phyloP scores from a whole-genome alignment of 2,888 invertebrate species.

The Cyclophora punctaria region DNA sequence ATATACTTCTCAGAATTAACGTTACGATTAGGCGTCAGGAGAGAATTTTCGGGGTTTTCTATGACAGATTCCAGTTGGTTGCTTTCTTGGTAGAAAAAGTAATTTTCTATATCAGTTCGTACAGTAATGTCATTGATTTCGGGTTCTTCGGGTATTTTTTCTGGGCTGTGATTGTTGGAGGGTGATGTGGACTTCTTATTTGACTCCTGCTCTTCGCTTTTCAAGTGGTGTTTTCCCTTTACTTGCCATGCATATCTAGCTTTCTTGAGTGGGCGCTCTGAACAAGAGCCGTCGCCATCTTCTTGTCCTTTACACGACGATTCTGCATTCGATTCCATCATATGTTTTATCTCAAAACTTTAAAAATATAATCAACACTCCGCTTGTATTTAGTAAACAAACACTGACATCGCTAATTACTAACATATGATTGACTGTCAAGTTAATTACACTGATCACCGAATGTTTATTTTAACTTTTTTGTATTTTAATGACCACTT shows the following conservation, averaged over 20 bases:
- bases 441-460: constrained; percentile 36
- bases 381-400: constrained; percentile 65
- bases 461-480: no score
- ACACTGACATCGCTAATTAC: constrained; percentile 67
- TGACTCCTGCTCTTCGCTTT: constrained; percentile 45
- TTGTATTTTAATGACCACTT: no score
- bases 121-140: constrained; percentile 10
- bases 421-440: constrained; percentile 69
- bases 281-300: constrained; percentile 68
- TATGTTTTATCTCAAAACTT: constrained; percentile 29
- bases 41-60: constrained; percentile 32
- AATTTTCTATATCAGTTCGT: constrained; percentile 38
- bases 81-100: constrained; percentile 53
- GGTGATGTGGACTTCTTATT: no score
- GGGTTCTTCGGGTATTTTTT: constrained; percentile 12
- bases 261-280: constrained; percentile 78
- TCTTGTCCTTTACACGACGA: constrained; percentile 69
- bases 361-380: constrained; percentile 7
- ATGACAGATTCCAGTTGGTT: constrained; percentile 46
- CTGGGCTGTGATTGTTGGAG: neutral
- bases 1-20: constrained; percentile 32
- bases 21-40: constrained; percentile 37
- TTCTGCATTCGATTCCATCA: constrained; percentile 51
- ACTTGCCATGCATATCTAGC: constrained; percentile 80
- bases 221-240: constrained; percentile 78